Evolutionary conservation across 64 coral and sea anemone species (phyloP).

Genomic region (Montipora foliosa): DNA sequence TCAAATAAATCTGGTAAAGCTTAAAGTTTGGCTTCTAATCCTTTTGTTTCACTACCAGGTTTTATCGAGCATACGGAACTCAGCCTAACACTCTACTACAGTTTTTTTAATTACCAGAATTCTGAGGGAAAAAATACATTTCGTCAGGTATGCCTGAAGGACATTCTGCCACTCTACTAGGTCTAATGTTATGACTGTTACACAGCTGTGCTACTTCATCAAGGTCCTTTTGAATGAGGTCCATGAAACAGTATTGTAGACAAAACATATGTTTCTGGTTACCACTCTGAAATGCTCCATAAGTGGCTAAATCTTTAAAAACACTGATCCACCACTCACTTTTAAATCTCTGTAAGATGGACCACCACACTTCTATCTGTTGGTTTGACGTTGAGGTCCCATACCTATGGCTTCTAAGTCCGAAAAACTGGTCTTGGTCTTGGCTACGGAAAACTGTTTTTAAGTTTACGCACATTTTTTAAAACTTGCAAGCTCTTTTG

Average conservation of each 20-base stretch:
- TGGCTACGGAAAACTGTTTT: not conserved
- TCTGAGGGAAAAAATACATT: slow-evolving; percentile 66
- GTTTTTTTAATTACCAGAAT: slow-evolving; percentile 48
- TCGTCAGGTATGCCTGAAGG: slow-evolving; percentile 61
- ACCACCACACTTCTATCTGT: slow-evolving; percentile 68
- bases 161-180: slow-evolving; percentile 45
- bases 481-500: no score
- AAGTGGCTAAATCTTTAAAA: slow-evolving; percentile 62
- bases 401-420: slow-evolving; percentile 45
- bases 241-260: slow-evolving; percentile 60
- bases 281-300: not conserved
- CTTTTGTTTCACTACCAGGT: no score
- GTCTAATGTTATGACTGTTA: slow-evolving; percentile 59
- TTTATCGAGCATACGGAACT: not conserved
- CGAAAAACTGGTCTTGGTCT: slow-evolving; percentile 13
- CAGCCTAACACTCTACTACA: not conserved
- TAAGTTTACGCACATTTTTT: no score
- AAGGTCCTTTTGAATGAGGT: slow-evolving; percentile 69
- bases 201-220: slow-evolving; percentile 58
- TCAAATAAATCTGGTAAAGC: no score
- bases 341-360: slow-evolving; percentile 40
- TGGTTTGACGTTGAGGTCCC: slow-evolving; percentile 64
- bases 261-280: slow-evolving; percentile 64
- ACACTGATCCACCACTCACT: slow-evolving; percentile 60
- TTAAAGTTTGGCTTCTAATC: no score